phyloP scores from a whole-genome alignment of 2,113 vertebrate species.

The Stegastes partitus region DNA sequence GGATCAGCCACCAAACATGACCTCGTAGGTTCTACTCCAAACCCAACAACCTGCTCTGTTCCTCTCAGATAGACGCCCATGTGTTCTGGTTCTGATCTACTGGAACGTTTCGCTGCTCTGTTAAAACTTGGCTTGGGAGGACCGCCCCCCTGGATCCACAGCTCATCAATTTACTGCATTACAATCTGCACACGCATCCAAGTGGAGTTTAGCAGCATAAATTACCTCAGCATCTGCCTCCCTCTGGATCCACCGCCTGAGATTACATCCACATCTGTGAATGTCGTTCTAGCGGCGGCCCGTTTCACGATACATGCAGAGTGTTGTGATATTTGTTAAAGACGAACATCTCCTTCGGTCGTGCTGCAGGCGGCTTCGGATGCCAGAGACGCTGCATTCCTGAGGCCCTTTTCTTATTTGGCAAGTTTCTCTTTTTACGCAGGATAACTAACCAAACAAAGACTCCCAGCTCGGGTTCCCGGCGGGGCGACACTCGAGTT shows the following conservation, averaged over 20 bases:
- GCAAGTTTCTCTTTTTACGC: not conserved
- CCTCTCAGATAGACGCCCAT: not conserved
- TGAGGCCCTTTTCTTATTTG: slow-evolving; percentile 2
- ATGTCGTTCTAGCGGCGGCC: slow-evolving; percentile 8
- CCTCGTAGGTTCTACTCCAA: not conserved
- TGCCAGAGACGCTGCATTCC: slow-evolving; percentile 22
- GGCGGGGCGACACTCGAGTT: not conserved
- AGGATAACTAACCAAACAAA: slow-evolving; percentile 33
- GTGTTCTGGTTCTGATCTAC: not conserved
- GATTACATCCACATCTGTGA: slow-evolving; percentile 30
- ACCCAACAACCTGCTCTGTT: not conserved
- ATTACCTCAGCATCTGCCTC: slow-evolving; percentile 52
- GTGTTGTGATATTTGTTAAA: not conserved
- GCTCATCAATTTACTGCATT: slow-evolving; percentile 46
- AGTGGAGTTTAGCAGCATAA: slow-evolving; percentile 38
- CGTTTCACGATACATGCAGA: not conserved
- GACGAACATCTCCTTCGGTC: not conserved
- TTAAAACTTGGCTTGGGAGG: slow-evolving; percentile 25
- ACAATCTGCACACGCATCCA: slow-evolving; percentile 30
- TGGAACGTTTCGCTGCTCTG: slow-evolving; percentile 16
- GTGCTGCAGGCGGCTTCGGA: slow-evolving; percentile 1
- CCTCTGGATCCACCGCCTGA: slow-evolving; percentile 5
- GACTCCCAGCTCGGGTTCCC: slow-evolving; percentile 21
- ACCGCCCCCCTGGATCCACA: slow-evolving; percentile 8
- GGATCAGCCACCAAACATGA: too few species aligned